Base-by-base conservation (phyloP, 2,888 invertebrate species). In the Nomada ruficornis region DNA sequence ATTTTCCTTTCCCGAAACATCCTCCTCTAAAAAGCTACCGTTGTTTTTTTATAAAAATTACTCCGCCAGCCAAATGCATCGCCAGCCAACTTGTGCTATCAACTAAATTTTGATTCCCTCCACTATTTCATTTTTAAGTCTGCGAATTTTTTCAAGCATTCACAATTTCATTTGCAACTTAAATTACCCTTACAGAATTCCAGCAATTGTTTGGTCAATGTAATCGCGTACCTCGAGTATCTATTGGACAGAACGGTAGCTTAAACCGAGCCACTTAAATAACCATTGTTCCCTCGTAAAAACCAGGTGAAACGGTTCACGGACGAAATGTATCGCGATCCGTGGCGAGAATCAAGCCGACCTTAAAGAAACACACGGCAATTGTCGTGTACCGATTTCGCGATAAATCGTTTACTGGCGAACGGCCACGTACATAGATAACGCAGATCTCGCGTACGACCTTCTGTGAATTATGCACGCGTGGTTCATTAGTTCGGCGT, bases 311-410 rank as follows among this genome's bases (percentile, higher is more conserved):
- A 64, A 76, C 71, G 57, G 26, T 42, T 68, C 50, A 42, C 50
- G 50, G 62, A 26, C 20, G 62, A 36, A 55, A 74, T 47, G 52
- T 36, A 36, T 64, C 42, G 67, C 62, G 55, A 68, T 68, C 67
- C 57, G 29, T 4, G 57, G 36, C 65, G 47, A 15, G 78, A 54
- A 65, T 65, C 60, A n/a, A n/a, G 42, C 20, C 26, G 47, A 68
- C 73, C 67, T 64, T 79, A 74, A 67, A 63, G 67, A 64, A 72
- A 70, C 74, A 18, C 50, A 11, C 64, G 65, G 70, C 80, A 82
- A 82, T 80, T 82, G 80, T 76, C 68, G 80, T 67, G 76, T 76
- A 71, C 5, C 67, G 82, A 80, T 82, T 13, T 18, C 15, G 10
- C 50, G 82, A 82, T 82, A 82, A 71, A 44, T 23, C 20, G 26